Percentiles rank a stretch among this genome's conserved stretches.
Evolutionary conservation across 2,113 vertebrate genomes (phyloP).

Genomic region (Brienomyrus longianalis): DNA sequence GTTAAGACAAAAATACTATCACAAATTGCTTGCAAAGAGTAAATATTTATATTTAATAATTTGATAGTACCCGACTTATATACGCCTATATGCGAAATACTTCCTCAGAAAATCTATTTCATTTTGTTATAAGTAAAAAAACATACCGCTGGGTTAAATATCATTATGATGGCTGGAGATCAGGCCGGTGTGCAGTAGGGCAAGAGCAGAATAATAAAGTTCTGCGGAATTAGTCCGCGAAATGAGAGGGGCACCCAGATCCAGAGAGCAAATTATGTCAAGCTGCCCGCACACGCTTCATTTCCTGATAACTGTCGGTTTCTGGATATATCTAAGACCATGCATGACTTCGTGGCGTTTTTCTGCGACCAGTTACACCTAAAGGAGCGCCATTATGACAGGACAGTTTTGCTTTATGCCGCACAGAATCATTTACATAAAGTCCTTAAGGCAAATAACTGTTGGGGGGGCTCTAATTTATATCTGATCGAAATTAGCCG

Average conservation of each 20-base stretch:
- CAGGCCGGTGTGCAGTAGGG: neutral
- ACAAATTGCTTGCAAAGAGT: neutral
- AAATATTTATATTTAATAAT: neutral
- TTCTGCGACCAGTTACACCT: slow-evolving; percentile 78
- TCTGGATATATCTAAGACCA: slow-evolving; percentile 58
- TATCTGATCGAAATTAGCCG: slow-evolving; percentile 99
- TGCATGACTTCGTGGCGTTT: slow-evolving; percentile 73
- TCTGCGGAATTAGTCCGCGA: neutral
- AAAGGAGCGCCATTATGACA: slow-evolving; percentile 62
- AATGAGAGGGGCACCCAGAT: neutral
- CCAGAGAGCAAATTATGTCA: neutral
- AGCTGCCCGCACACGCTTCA: neutral
- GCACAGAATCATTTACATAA: slow-evolving; percentile 99
- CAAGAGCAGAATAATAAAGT: neutral
- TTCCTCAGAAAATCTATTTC: neutral
- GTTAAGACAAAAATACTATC: neutral
- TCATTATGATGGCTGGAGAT: neutral
- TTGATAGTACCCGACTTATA: neutral
- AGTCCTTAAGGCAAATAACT: slow-evolving; percentile 99
- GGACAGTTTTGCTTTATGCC: slow-evolving; percentile 75
- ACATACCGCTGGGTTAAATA: neutral
- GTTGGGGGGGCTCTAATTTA: slow-evolving; percentile 99
- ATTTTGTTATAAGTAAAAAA: neutral
- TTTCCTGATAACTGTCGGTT: neutral
- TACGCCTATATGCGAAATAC: neutral